These are phyloP conservation scores for Cheiracanthium punctorium DNA, from an alignment of 2,888 invertebrate species.

Conservation along the genomic window DNA sequence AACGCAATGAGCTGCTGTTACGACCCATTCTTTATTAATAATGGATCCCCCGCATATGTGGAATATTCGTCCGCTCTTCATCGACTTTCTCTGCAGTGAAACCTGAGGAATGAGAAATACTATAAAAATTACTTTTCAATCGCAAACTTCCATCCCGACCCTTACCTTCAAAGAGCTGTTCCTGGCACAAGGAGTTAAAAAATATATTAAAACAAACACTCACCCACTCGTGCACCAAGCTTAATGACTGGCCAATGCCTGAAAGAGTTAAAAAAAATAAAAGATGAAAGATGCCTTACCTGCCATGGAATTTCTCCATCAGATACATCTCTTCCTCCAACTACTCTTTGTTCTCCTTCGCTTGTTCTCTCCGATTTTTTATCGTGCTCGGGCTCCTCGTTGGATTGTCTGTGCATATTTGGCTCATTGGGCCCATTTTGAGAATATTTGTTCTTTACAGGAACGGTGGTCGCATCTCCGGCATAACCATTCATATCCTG, in stretches of 20 bases:
- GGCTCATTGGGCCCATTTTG: background rate
- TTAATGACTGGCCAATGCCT: no score
- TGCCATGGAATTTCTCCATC: constrained; percentile 69
- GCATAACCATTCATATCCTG: no score
- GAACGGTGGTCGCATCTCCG: no score
- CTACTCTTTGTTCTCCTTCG: constrained; percentile 57
- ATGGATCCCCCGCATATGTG: constrained; percentile 70
- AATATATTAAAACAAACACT: constrained; percentile 16
- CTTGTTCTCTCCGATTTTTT: background rate
- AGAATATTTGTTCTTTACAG: no score
- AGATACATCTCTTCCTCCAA: constrained; percentile 65
- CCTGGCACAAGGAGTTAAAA: background rate
- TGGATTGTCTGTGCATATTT: background rate
- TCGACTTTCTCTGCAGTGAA: constrained; percentile 56
- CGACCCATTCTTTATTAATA: constrained; percentile 53
- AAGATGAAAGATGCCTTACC: constrained; percentile 21
- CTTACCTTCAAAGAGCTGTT: background rate
- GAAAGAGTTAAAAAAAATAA: no score
- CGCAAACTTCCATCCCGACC: background rate
- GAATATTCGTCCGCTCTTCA: constrained; percentile 49
- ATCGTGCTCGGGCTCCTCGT: background rate
- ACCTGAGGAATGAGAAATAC: constrained; percentile 22
- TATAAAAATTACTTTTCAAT: background rate
- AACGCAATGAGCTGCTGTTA: constrained; percentile 71
- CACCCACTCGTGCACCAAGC: background rate